Evolutionary conservation across 2,888 invertebrate genomes (phyloP).

Genomic region (Alloplasta piceator): DNA sequence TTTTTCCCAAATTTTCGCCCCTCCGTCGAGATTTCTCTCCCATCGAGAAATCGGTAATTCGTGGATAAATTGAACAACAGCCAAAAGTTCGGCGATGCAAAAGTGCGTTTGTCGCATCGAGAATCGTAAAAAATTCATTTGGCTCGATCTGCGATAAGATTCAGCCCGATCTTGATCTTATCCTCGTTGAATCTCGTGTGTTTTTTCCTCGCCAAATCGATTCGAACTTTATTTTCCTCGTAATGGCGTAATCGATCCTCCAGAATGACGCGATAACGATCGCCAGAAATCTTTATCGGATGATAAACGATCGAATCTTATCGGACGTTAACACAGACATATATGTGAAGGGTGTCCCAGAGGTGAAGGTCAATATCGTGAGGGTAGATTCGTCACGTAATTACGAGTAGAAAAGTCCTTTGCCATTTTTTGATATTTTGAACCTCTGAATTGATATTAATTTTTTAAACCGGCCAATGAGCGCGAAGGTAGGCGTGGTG

Average conservation of each 20-base stretch:
- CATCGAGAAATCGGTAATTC: neutral
- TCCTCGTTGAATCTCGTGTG: neutral
- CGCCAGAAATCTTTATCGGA: conserved; percentile 15
- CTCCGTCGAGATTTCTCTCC: too few species aligned
- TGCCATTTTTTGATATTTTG: too few species aligned
- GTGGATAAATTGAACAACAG: neutral
- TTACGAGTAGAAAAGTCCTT: too few species aligned
- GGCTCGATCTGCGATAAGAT: neutral
- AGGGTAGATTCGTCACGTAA: too few species aligned
- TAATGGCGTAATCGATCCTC: neutral
- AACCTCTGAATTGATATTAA: too few species aligned
- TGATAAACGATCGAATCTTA: conserved; percentile 31
- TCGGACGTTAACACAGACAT: conserved; percentile 28
- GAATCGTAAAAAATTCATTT: neutral
- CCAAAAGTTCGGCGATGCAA: too few species aligned
- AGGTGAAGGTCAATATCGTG: too few species aligned
- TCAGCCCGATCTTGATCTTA: conserved; percentile 5
- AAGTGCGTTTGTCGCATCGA: neutral
- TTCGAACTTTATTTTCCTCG: neutral
- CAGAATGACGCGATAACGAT: conserved; percentile 16
- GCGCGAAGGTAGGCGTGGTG: too few species aligned
- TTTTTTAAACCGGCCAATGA: too few species aligned
- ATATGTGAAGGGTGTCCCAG: too few species aligned
- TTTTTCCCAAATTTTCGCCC: neutral
- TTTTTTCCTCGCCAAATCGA: neutral